Evolutionary conservation across 2,113 vertebrate species (phyloP).

Genomic region (Zingel zingel): DNA sequence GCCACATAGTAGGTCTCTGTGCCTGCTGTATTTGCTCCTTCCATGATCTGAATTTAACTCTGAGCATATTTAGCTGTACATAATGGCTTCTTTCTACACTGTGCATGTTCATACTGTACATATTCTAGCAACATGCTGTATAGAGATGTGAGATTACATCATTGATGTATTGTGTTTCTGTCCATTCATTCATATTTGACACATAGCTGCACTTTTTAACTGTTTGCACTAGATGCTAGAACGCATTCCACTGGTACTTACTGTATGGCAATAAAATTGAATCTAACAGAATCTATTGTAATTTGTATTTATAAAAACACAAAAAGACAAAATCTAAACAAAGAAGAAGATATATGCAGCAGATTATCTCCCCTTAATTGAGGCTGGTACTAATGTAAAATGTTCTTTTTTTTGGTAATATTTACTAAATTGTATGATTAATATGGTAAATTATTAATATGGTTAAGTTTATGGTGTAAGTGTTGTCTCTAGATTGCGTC

Average conservation of each 20-base stretch:
- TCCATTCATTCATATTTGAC: neutral
- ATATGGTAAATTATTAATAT: neutral
- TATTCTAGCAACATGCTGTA: neutral
- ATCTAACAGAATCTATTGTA: neutral
- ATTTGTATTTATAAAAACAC: neutral
- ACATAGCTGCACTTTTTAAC: neutral
- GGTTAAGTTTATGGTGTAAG: neutral
- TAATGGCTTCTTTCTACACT: neutral
- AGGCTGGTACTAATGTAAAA: neutral
- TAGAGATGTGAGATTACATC: neutral
- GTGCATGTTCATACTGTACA: neutral
- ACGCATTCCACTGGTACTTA: neutral
- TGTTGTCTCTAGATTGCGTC: neutral
- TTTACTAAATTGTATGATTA: neutral
- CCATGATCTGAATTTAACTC: neutral
- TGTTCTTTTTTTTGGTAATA: neutral
- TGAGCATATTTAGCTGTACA: neutral
- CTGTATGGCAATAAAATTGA: neutral
- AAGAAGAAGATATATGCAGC: neutral
- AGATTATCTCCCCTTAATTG: neutral
- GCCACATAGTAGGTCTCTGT: neutral
- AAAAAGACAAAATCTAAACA: neutral
- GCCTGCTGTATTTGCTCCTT: neutral
- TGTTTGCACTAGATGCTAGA: neutral
- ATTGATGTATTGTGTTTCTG: neutral